phyloP scores from a whole-genome alignment of 2,797 vertebrate species.

The Tarsius wallacei region DNA sequence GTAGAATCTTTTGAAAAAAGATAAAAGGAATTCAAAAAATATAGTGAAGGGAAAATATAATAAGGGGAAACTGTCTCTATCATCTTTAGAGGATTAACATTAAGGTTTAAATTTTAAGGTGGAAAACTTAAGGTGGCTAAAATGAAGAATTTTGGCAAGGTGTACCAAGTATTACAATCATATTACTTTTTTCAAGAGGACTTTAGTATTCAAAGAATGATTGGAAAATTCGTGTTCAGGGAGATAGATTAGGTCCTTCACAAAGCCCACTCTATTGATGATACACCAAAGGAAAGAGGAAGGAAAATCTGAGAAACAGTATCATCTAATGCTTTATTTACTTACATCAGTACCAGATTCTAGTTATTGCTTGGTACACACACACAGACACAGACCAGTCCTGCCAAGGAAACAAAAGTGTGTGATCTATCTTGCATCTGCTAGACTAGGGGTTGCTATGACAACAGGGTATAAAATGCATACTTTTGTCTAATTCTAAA shows the following conservation, averaged over 20 bases:
- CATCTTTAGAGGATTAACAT: neutral
- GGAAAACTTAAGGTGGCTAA: neutral
- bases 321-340: conserved; percentile 26
- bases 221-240: neutral
- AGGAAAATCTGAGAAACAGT: neutral
- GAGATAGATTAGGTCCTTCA: neutral
- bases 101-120: neutral
- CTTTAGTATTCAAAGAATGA: conserved; percentile 19
- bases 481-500: conserved; percentile 63
- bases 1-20: conserved; percentile 24
- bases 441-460: conserved; percentile 61
- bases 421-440: conserved; percentile 48
- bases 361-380: conserved; percentile 15
- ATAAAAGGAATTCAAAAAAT: conserved; percentile 1
- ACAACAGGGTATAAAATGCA: conserved; percentile 58
- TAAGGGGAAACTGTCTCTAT: neutral
- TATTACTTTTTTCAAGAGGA: neutral
- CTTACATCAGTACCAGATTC: neutral
- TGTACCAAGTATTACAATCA: neutral
- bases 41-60: neutral
- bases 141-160: neutral
- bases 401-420: conserved; percentile 24
- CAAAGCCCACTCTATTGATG: neutral
- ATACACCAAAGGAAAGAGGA: neutral
- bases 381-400: neutral